phyloP scores from a whole-genome alignment of 2,113 vertebrate genomes.

The Heloderma charlesbogerti region DNA sequence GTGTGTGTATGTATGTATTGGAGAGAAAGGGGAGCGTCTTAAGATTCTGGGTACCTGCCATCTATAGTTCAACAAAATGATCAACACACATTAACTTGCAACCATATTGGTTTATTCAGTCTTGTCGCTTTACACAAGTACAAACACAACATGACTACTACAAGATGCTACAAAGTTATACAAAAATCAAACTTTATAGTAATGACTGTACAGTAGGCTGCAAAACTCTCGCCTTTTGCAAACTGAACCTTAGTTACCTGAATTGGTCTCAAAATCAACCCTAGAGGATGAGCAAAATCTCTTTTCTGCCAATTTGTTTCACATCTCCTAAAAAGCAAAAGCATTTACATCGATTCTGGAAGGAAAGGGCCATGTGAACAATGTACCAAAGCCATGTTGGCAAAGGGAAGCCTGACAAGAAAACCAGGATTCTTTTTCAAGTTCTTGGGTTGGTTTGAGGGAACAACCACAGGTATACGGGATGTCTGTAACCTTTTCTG shows the following conservation, averaged over 20 bases:
- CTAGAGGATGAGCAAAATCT: neutral
- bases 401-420: neutral
- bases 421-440: neutral
- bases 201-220: slow-evolving; percentile 76
- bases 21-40: no score
- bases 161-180: slow-evolving; percentile 76
- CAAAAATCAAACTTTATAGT: slow-evolving; percentile 60
- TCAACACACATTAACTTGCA: neutral
- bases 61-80: no score
- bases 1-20: no score
- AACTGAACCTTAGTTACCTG: neutral
- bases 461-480: fast-evolving
- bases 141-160: slow-evolving; percentile 73
- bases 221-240: slow-evolving; percentile 12
- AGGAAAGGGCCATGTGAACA: neutral
- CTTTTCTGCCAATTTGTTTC: neutral
- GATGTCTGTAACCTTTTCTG: neutral
- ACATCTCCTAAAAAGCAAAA: slow-evolving; percentile 21
- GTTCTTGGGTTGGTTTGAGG: slow-evolving; percentile 3
- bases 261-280: slow-evolving; percentile 7
- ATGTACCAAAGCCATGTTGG: neutral
- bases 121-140: slow-evolving; percentile 71
- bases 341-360: neutral
- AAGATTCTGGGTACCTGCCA: no score
- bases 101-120: slow-evolving; percentile 74